A percentile compares a stretch with the other conserved stretches of the same genome.
phyloP scores from a whole-genome alignment of 2,113 vertebrate species.

The Odobenus rosmarus region DNA sequence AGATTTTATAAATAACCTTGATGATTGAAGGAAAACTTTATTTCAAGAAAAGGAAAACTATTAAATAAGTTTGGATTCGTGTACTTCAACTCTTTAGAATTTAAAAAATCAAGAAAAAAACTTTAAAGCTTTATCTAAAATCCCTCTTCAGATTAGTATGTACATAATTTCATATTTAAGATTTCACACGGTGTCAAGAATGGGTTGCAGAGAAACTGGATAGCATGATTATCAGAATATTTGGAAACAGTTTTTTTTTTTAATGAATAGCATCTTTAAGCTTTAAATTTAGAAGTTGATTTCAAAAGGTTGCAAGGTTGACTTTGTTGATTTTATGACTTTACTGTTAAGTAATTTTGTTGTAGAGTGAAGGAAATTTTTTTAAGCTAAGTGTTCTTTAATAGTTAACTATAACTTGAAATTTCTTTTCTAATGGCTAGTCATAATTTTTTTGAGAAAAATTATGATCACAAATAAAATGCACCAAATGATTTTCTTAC shows the following conservation, averaged over 20 bases:
- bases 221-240: not conserved
- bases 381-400: conserved; percentile 11
- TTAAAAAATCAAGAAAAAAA: not conserved
- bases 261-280: not conserved
- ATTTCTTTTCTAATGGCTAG: not conserved
- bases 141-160: not conserved
- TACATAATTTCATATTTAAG: not conserved
- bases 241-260: not conserved
- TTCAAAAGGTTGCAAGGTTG: not conserved
- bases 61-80: not conserved
- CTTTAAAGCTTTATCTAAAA: not conserved
- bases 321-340: not conserved
- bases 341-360: not conserved
- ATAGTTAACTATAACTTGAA: not conserved
- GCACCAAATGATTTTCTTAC: not conserved
- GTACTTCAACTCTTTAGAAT: not conserved
- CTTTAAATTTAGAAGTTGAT: not conserved
- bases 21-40: not conserved
- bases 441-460: not conserved
- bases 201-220: not conserved
- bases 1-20: not conserved
- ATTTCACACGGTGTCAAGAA: not conserved
- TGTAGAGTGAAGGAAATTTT: not conserved
- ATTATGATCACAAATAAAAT: conserved; percentile 11
- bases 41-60: not conserved